These are phyloP conservation scores for Carcinoscorpius rotundicauda DNA, from an alignment of 1,140 invertebrate genomes.

Conservation along the genomic window DNA sequence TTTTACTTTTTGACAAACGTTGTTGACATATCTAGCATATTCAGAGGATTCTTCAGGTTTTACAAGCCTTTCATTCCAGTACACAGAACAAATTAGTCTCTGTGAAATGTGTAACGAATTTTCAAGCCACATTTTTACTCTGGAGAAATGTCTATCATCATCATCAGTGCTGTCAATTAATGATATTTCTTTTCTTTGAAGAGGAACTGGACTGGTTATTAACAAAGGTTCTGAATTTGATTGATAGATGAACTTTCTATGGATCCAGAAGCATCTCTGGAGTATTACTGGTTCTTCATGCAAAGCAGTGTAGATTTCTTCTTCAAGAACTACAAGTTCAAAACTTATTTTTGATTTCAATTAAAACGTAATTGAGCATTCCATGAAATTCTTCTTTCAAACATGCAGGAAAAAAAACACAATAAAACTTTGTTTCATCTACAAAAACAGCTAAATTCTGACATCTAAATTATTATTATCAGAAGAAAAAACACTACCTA, in stretches of 20 bases:
- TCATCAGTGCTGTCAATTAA: conserved; percentile 10
- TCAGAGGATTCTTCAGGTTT: conserved; percentile 13
- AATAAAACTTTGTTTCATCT: no score
- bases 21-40: no score
- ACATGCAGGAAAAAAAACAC: no score
- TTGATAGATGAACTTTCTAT: conserved; percentile 13
- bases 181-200: conserved; percentile 7
- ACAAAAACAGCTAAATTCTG: no score
- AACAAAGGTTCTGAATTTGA: no score
- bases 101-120: conserved; percentile 47
- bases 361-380: no score
- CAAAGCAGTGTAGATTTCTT: conserved; percentile 18
- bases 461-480: no score
- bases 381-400: no score
- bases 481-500: no score
- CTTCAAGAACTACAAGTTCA: conserved; percentile 16
- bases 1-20: no score
- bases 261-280: conserved; percentile 27
- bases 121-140: conserved; percentile 26
- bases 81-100: conserved; percentile 45
- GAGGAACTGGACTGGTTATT: not conserved
- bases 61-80: conserved; percentile 43
- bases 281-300: conserved; percentile 25
- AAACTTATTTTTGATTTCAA: no score
- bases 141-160: conserved; percentile 4